A percentile compares a stretch with the other conserved stretches of the same genome.
Conservation (phyloP, 1,140 invertebrate genomes). For the Drosophila nigrodunni region DNA sequence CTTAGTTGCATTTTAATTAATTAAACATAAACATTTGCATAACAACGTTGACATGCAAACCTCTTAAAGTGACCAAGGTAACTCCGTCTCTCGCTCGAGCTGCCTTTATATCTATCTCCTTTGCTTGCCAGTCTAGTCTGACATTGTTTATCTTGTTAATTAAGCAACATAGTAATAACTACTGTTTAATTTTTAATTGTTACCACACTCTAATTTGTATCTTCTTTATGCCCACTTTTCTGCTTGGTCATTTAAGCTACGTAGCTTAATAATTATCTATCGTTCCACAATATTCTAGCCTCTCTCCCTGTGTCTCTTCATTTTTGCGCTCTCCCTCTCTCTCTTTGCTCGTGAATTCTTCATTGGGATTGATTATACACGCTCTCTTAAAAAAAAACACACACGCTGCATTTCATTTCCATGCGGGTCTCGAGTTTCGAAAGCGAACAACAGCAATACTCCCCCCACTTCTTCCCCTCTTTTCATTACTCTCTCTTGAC, state of each 20-base stretch:
- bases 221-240: constrained; percentile 4
- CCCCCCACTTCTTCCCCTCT: not conserved
- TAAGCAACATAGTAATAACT: constrained; percentile 69
- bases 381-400: constrained; percentile 39
- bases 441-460: constrained; percentile 26
- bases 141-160: constrained; percentile 73
- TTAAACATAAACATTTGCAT: constrained; percentile 24
- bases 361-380: constrained; percentile 69
- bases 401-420: constrained; percentile 61
- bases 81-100: not conserved
- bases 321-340: constrained; percentile 1
- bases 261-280: constrained; percentile 6
- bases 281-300: constrained; percentile 13
- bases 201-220: constrained; percentile 58
- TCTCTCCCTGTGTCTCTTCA: not conserved
- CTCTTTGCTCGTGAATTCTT: constrained; percentile 16
- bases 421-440: constrained; percentile 66
- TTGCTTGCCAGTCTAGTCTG: not conserved
- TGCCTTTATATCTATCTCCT: too few relatives aligned
- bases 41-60: constrained; percentile 29
- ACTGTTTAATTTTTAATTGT: constrained; percentile 78
- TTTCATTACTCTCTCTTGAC: not conserved
- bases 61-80: constrained; percentile 23
- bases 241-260: constrained; percentile 12
- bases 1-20: constrained; percentile 46